phyloP scores from a whole-genome alignment of 2,888 invertebrate genomes.

The Drosophila kanekoi region DNA sequence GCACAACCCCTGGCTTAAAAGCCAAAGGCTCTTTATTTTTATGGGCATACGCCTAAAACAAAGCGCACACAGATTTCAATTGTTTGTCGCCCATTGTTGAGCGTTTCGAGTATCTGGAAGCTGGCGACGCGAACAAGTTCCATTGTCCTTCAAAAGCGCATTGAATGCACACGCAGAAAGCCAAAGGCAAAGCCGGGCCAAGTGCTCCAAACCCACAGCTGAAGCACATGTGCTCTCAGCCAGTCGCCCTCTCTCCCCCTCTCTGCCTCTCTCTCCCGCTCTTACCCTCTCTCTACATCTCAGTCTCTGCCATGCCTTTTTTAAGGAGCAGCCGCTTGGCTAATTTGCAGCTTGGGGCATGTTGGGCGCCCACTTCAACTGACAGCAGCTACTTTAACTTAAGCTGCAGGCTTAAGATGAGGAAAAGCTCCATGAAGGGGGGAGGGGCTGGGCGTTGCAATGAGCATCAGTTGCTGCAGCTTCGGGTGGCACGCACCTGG shows the following conservation, averaged over 20 bases:
- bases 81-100: slow-evolving; percentile 77
- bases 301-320: background rate
- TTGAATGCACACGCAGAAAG: slow-evolving; percentile 45
- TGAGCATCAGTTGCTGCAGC: slow-evolving; percentile 27
- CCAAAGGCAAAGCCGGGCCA: slow-evolving; percentile 6
- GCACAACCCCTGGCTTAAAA: slow-evolving; percentile 50
- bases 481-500: slow-evolving; percentile 49
- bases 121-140: slow-evolving; percentile 63
- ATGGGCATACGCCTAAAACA: slow-evolving; percentile 67
- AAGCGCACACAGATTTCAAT: slow-evolving; percentile 78
- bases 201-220: slow-evolving; percentile 21
- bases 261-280: too few relatives aligned
- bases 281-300: too few relatives aligned
- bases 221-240: slow-evolving; percentile 25
- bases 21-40: slow-evolving; percentile 23
- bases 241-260: background rate
- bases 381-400: slow-evolving; percentile 48
- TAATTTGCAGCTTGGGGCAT: slow-evolving; percentile 40
- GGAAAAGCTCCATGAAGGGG: background rate
- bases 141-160: slow-evolving; percentile 67
- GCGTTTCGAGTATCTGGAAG: slow-evolving; percentile 66
- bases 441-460: background rate
- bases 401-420: slow-evolving; percentile 21
- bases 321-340: slow-evolving; percentile 29
- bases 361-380: slow-evolving; percentile 36